Evolutionary conservation across 1,140 invertebrate genomes (phyloP).

Genomic region (Gryllus bimaculatus): DNA sequence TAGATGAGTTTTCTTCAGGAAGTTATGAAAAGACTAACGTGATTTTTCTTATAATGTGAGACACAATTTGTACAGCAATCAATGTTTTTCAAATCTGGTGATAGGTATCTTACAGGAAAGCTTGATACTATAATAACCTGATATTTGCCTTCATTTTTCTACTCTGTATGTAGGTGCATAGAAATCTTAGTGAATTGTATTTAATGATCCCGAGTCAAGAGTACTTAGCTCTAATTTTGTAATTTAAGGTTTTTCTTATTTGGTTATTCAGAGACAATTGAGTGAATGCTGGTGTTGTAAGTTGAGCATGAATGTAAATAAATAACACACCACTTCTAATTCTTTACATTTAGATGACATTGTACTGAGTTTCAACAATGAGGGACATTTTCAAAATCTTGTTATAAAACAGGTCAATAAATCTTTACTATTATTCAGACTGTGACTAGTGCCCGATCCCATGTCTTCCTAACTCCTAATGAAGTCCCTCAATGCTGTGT

Average conservation of each 20-base stretch:
- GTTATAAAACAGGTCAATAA: conserved; percentile 5
- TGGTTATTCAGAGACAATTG: conserved; percentile 7
- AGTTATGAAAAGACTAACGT: not conserved
- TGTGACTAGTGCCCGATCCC: too few relatives aligned
- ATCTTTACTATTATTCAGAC: not conserved
- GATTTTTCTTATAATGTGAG: not conserved
- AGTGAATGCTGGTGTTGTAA: conserved; percentile 17
- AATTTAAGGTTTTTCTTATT: conserved; percentile 17
- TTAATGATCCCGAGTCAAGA: conserved; percentile 14
- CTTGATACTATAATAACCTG: conserved; percentile 17
- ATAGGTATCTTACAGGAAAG: conserved; percentile 14
- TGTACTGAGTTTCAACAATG: not conserved
- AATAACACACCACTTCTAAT: conserved; percentile 13
- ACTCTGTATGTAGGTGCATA: conserved; percentile 16
- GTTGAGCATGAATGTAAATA: conserved; percentile 18
- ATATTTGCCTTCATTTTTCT: conserved; percentile 21
- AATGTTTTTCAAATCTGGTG: conserved; percentile 19
- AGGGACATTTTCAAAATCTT: not conserved
- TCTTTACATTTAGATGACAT: not conserved
- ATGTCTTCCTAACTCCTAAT: too few relatives aligned
- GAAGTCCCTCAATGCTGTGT: too few relatives aligned
- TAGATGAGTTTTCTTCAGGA: not conserved
- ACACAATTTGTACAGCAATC: conserved; percentile 14
- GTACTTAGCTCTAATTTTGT: conserved; percentile 21
- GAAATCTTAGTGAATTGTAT: conserved; percentile 12